These are phyloP conservation scores for Bugula neritina DNA, from an alignment of 2,888 invertebrate genomes.

Conservation along the genomic window DNA sequence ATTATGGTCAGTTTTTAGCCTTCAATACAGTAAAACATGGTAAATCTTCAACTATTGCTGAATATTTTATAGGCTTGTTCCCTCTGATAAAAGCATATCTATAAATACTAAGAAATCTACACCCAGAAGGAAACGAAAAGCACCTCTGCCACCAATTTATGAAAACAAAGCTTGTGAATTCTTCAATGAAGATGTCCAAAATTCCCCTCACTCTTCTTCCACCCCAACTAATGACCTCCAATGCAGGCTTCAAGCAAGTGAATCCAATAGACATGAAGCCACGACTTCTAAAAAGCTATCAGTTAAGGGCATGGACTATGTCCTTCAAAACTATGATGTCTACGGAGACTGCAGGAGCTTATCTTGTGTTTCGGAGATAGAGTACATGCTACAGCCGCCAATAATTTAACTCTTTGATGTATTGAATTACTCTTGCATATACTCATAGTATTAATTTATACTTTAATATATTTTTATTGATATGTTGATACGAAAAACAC, in stretches of 20 bases:
- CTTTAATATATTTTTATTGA: too few relatives aligned
- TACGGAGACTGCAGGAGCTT: background rate
- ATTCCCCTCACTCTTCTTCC: background rate
- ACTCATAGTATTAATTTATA: too few relatives aligned
- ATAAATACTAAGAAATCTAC: background rate
- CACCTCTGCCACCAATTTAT: background rate
- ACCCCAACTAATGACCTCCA: too few relatives aligned
- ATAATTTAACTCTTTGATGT: too few relatives aligned
- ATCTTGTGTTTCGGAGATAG: slow-evolving; percentile 1
- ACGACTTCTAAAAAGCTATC: background rate
- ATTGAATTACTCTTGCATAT: too few relatives aligned
- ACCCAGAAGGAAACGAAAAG: background rate
- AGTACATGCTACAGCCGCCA: background rate
- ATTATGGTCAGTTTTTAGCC: background rate
- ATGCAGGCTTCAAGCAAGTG: background rate
- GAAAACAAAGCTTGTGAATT: background rate
- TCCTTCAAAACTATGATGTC: background rate
- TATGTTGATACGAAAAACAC: too few relatives aligned
- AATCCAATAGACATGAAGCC: background rate
- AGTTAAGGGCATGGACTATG: background rate
- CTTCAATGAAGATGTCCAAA: background rate
- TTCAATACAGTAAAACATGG: too few relatives aligned
- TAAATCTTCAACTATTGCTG: too few relatives aligned
- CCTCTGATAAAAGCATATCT: background rate
- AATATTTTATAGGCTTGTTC: background rate